Conservation (phyloP, 2,888 invertebrate genomes). For the Tolmerus cingulatus region DNA sequence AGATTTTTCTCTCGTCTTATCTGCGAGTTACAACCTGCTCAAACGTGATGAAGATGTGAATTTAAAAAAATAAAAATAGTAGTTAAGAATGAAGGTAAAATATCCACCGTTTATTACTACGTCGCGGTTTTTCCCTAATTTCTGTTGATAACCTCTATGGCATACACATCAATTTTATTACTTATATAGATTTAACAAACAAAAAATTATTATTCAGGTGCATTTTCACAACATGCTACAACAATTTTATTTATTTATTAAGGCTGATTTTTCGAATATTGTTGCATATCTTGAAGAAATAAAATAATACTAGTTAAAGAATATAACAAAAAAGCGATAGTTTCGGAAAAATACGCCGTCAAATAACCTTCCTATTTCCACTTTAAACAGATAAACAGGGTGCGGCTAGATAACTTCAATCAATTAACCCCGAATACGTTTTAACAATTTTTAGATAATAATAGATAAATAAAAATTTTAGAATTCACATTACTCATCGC, state of each 20-base stretch:
- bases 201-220: too few species aligned
- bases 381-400: not conserved
- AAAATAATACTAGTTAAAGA: not conserved
- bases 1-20: not conserved
- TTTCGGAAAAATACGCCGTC: not conserved
- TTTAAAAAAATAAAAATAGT: too few species aligned
- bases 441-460: not conserved
- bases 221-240: too few species aligned
- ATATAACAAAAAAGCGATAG: not conserved
- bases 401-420: not conserved
- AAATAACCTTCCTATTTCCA: not conserved
- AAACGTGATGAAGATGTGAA: not conserved
- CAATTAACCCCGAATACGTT: not conserved
- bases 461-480: not conserved
- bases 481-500: not conserved
- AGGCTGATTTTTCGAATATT: not conserved
- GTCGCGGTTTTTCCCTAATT: not conserved
- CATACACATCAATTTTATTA: not conserved
- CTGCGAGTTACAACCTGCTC: not conserved
- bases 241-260: too few species aligned
- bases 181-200: too few species aligned
- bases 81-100: not conserved
- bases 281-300: not conserved
- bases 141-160: not conserved
- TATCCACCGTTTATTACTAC: not conserved